Evolutionary conservation across 1,140 invertebrate species (phyloP).

Genomic region (Spodoptera frugiperda): DNA sequence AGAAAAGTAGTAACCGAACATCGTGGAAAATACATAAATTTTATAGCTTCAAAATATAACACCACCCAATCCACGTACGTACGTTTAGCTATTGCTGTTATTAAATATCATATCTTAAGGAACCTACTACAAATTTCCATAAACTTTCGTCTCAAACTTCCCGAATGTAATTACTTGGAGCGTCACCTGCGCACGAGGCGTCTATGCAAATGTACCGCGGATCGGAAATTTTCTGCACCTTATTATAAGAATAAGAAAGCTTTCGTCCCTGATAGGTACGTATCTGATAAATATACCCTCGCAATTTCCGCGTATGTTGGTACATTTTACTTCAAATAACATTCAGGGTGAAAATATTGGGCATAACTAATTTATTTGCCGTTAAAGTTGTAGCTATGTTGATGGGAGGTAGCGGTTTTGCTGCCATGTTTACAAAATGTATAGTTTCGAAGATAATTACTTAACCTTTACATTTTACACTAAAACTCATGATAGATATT

Average conservation of each 20-base stretch:
- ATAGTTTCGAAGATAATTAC: no score
- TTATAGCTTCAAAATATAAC: neutral
- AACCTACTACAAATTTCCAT: conserved; percentile 65
- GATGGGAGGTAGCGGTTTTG: conserved; percentile 3
- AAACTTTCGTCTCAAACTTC: conserved; percentile 73
- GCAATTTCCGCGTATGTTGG: conserved; percentile 78
- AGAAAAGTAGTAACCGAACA: no score
- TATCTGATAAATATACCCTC: conserved; percentile 76
- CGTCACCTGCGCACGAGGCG: conserved; percentile 78
- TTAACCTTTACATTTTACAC: no score
- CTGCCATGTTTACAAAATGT: neutral
- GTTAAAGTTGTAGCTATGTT: neutral
- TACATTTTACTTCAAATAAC: conserved; percentile 70
- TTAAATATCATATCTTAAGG: conserved; percentile 47
- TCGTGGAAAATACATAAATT: no score
- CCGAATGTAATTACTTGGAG: conserved; percentile 77
- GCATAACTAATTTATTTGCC: conserved; percentile 84
- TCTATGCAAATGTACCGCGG: conserved; percentile 75
- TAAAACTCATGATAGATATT: no score
- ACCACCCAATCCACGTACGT: neutral
- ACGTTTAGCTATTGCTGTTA: conserved; percentile 31
- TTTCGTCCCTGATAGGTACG: conserved; percentile 55
- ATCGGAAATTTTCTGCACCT: conserved; percentile 79
- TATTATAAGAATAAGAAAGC: conserved; percentile 79
- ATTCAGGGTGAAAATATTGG: conserved; percentile 85